A percentile compares a stretch with the other conserved stretches of the same genome.
phyloP scores from a whole-genome alignment of 2,888 invertebrate species.

The Ctenicera cuprea region DNA sequence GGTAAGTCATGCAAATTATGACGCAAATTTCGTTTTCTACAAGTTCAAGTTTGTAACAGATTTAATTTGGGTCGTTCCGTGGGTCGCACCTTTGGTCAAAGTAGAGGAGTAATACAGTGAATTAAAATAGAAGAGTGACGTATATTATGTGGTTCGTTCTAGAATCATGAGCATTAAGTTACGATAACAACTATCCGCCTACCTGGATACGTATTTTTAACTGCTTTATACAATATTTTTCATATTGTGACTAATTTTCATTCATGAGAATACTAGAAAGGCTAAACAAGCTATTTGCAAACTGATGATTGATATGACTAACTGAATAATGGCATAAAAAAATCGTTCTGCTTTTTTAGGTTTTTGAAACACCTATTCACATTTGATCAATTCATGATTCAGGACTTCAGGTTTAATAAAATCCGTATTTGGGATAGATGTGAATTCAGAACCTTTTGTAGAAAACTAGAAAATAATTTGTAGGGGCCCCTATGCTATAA shows the following conservation, averaged over 20 bases:
- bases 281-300: background rate
- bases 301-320: no score
- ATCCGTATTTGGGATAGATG: no score
- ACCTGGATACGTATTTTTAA: conserved; percentile 20
- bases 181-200: conserved; percentile 18
- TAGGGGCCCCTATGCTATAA: no score
- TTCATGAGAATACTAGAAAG: conserved; percentile 23
- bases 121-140: conserved; percentile 23
- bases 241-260: conserved; percentile 32
- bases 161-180: conserved; percentile 31
- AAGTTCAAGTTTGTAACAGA: background rate
- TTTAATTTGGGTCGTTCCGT: background rate
- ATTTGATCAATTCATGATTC: no score
- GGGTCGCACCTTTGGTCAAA: conserved; percentile 5
- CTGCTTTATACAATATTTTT: conserved; percentile 13
- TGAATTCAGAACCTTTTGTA: no score
- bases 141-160: conserved; percentile 18
- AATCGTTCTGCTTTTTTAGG: no score
- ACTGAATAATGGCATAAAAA: no score
- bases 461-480: no score
- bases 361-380: no score
- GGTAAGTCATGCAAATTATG: conserved; percentile 13
- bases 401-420: no score
- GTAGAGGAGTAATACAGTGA: background rate
- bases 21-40: conserved; percentile 6